Evolutionary conservation across 2,888 invertebrate species (phyloP).

Genomic region (Emesis furor): DNA sequence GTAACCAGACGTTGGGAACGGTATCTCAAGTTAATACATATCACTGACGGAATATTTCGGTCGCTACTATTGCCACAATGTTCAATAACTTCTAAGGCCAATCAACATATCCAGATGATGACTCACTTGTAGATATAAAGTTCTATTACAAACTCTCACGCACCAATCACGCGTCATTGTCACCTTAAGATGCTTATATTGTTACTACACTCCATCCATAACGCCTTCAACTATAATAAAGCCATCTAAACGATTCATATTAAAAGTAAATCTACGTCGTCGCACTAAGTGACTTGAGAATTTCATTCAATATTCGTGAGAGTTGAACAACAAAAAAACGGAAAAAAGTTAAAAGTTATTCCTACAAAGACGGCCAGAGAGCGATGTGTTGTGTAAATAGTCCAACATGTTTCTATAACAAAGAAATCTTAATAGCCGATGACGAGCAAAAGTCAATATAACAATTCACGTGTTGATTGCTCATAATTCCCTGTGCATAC

Average conservation of each 20-base stretch:
- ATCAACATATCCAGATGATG: constrained; percentile 86
- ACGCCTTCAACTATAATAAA: constrained; percentile 86
- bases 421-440: constrained; percentile 92
- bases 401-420: constrained; percentile 91
- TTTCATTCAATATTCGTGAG: constrained; percentile 89
- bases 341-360: constrained; percentile 86
- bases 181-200: constrained; percentile 85
- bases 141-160: constrained; percentile 88
- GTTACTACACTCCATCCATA: constrained; percentile 83
- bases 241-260: constrained; percentile 87
- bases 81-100: constrained; percentile 71
- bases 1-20: not conserved
- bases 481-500: constrained; percentile 85
- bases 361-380: constrained; percentile 87
- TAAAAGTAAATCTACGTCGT: constrained; percentile 88
- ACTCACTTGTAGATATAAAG: constrained; percentile 85
- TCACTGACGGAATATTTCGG: constrained; percentile 10
- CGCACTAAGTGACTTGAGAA: constrained; percentile 88
- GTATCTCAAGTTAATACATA: not conserved
- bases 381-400: constrained; percentile 91
- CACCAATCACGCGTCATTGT: constrained; percentile 90
- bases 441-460: constrained; percentile 90
- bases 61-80: constrained; percentile 8
- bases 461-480: constrained; percentile 91
- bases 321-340: constrained; percentile 83